Evolutionary conservation across 2,888 invertebrate species (phyloP).

Genomic region (Eueremaeus valkanovi): DNA sequence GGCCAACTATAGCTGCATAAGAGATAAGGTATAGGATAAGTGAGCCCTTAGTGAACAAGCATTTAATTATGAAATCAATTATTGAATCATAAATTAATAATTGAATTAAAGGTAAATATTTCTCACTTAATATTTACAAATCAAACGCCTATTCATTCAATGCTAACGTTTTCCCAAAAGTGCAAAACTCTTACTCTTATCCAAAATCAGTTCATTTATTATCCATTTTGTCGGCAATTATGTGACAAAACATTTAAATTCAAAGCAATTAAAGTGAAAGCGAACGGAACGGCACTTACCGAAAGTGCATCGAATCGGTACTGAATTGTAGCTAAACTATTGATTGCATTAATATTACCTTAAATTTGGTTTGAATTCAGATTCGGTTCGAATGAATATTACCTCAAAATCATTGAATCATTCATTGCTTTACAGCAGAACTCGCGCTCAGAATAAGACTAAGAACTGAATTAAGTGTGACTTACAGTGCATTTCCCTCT

Average conservation of each 20-base stretch:
- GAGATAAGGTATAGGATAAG: constrained; percentile 35
- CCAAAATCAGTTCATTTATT: background rate
- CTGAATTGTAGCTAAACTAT: too few species aligned
- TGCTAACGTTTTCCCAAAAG: background rate
- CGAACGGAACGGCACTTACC: background rate
- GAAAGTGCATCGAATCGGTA: background rate
- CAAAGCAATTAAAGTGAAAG: background rate
- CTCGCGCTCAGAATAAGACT: constrained; percentile 15
- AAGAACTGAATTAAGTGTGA: constrained; percentile 51
- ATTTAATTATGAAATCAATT: constrained; percentile 6
- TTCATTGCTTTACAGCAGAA: background rate
- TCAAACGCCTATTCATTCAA: background rate
- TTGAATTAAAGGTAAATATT: constrained; percentile 17
- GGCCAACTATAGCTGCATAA: constrained; percentile 25
- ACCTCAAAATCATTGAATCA: background rate
- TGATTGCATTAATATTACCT: too few species aligned
- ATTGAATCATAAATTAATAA: background rate
- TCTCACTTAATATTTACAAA: constrained; percentile 33
- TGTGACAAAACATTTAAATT: background rate
- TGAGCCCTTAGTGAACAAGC: constrained; percentile 26
- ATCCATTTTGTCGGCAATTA: background rate
- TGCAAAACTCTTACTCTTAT: background rate
- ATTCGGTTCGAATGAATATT: too few species aligned
- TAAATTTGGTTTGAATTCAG: too few species aligned
- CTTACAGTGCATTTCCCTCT: constrained; percentile 99